Evolutionary conservation across 2,888 invertebrate species (phyloP), one percentile per base, ranked within the genome.

Genomic region (Saturnia japonica): DNA sequence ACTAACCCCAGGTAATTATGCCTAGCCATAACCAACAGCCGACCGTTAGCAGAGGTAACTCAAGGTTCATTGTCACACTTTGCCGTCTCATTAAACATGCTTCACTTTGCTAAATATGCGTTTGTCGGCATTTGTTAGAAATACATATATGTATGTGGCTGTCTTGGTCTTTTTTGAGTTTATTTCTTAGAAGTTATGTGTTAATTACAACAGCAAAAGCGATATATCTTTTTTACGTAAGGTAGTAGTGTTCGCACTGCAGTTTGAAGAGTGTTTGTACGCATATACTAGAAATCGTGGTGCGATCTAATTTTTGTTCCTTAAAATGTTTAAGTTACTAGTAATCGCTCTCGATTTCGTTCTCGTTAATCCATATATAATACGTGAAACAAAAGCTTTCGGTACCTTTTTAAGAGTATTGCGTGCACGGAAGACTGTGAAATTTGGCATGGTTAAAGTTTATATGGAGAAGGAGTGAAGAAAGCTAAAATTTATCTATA

Each of bases 31-130:
- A 73, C 77, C 25, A 60, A 74, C 79, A 79, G 77, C 75, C 72
- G 75, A 81, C 85, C 82, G 85, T 84, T 85, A 85, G 57, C 25
- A 25, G 71, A 78, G 75, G 83, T 81, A 81, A 78, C 74, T 72
- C 54, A 72, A 70, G 73, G 83, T 82, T 78, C 83, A 80, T 83
- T 84, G 86, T 82, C 82, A 85, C 80, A 86, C 81, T 80, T 83
- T 78, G 74, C 71, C 74, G 77, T 76, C 74, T 78, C 74, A 80
- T 82, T 81, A 79, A 75, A 74, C 75, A 79, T 77, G 80, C 76
- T 73, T 74, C 72, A 76, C 70, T 78, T 62, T 45, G 71, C 62
- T 71, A 71, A 68, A 68, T 71, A 57, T 45, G 34, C 68, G 64
- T 68, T 64, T 62, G 71, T 68, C 71, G 71, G 71, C 71, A 19